Conservation (phyloP, 2,888 invertebrate species). For the Margaritifera margaritifera region DNA sequence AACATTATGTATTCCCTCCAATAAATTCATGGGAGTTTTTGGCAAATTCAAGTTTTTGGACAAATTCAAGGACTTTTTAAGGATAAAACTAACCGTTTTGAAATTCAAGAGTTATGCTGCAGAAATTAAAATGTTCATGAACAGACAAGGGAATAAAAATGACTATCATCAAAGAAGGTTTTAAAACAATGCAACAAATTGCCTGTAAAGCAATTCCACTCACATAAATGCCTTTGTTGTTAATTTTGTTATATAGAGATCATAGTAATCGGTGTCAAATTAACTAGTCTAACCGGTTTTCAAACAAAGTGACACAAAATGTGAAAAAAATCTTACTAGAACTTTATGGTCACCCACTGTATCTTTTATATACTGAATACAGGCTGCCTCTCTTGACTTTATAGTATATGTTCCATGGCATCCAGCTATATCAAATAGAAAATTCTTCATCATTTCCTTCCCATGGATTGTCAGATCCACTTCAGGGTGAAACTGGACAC, state of each 20-base stretch:
- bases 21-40: too few relatives aligned
- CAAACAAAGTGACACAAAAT: background rate
- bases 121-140: too few relatives aligned
- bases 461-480: constrained; percentile 95
- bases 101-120: too few relatives aligned
- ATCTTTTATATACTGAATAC: constrained; percentile 92
- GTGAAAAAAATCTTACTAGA: constrained; percentile 79
- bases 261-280: background rate
- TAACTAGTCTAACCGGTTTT: background rate
- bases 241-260: background rate
- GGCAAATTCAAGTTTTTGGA: too few relatives aligned
- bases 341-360: constrained; percentile 94
- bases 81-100: too few relatives aligned
- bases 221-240: too few relatives aligned
- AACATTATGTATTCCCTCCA: too few relatives aligned
- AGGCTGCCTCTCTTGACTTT: constrained; percentile 88
- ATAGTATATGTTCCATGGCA: constrained; percentile 91
- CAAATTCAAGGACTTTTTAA: too few relatives aligned
- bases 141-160: too few relatives aligned
- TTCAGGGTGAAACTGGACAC: constrained; percentile 99
- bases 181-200: too few relatives aligned
- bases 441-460: constrained; percentile 92
- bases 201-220: too few relatives aligned
- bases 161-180: too few relatives aligned
- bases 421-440: constrained; percentile 92